These are phyloP conservation scores for Stomatorhinus ivindoensis DNA, from an alignment of 2,113 vertebrate species.

Conservation along the genomic window DNA sequence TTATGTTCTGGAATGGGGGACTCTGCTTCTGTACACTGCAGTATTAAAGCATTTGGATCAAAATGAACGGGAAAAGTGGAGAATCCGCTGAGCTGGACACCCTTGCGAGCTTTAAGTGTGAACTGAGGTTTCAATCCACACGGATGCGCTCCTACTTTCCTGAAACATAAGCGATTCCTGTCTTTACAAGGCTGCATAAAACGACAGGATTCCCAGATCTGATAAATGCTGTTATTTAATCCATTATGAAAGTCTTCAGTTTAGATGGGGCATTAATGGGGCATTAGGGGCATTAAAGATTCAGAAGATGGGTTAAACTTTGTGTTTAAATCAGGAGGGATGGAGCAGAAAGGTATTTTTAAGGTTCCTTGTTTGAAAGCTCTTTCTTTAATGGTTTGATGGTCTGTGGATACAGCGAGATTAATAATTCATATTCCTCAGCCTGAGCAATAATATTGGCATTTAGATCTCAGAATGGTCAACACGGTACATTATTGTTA, in stretches of 20 bases:
- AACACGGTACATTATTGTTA: background rate
- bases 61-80: background rate
- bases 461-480: conserved; percentile 11
- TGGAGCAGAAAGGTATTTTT: conserved; percentile 40
- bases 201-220: conserved; percentile 30
- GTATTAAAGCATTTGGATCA: background rate
- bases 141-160: background rate
- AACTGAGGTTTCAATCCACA: background rate
- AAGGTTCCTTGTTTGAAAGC: conserved; percentile 41
- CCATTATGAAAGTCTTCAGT: conserved; percentile 43
- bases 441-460: conserved; percentile 20
- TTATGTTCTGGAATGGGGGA: background rate
- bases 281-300: conserved; percentile 54
- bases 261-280: conserved; percentile 43
- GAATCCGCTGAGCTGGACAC: background rate
- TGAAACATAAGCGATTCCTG: background rate
- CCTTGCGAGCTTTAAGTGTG: background rate
- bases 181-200: conserved; percentile 24
- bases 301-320: conserved; percentile 43
- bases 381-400: conserved; percentile 58
- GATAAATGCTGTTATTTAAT: conserved; percentile 57
- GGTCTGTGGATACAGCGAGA: conserved; percentile 49
- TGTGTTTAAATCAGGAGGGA: conserved; percentile 38
- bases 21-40: background rate
- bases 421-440: conserved; percentile 56